phyloP scores from a whole-genome alignment of 2,888 invertebrate genomes.

The Netelia melanura region DNA sequence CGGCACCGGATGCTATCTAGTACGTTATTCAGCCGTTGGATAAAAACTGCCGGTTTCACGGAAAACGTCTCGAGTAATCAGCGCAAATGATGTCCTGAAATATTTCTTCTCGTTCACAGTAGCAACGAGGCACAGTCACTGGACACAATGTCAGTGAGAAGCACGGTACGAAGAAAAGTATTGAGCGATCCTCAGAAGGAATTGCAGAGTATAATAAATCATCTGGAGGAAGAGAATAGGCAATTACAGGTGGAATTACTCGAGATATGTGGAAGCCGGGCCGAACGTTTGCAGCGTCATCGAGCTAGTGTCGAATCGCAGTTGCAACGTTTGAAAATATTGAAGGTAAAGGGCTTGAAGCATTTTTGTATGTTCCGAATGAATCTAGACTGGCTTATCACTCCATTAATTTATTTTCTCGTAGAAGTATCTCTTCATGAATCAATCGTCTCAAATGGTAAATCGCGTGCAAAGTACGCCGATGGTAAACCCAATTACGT shows the following conservation, averaged over 20 bases:
- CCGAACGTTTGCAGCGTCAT: slow-evolving; percentile 87
- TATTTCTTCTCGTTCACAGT: slow-evolving; percentile 20
- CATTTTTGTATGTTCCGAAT: slow-evolving; percentile 6
- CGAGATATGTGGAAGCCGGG: slow-evolving; percentile 81
- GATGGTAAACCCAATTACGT: slow-evolving; percentile 79
- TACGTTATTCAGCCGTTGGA: slow-evolving; percentile 68
- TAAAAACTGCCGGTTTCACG: slow-evolving; percentile 4
- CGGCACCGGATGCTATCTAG: slow-evolving; percentile 74
- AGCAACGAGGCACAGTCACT: slow-evolving; percentile 77
- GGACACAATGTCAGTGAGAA: slow-evolving; percentile 78
- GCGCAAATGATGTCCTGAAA: background rate
- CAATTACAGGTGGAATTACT: slow-evolving; percentile 82
- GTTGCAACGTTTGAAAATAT: slow-evolving; percentile 88
- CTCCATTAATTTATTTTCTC: no score
- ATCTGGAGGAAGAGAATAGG: slow-evolving; percentile 90
- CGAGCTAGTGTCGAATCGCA: slow-evolving; percentile 88
- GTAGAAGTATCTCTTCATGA: slow-evolving; percentile 82
- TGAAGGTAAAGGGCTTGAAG: slow-evolving; percentile 86
- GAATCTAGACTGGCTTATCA: no score
- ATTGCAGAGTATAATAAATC: slow-evolving; percentile 89
- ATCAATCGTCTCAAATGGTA: slow-evolving; percentile 73
- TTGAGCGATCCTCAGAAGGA: slow-evolving; percentile 87
- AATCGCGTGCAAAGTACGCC: slow-evolving; percentile 83
- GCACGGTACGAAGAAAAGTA: slow-evolving; percentile 80
- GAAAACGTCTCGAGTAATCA: slow-evolving; percentile 10